Conservation (phyloP, 2,797 vertebrate species). For the Danio jaintianensis region DNA sequence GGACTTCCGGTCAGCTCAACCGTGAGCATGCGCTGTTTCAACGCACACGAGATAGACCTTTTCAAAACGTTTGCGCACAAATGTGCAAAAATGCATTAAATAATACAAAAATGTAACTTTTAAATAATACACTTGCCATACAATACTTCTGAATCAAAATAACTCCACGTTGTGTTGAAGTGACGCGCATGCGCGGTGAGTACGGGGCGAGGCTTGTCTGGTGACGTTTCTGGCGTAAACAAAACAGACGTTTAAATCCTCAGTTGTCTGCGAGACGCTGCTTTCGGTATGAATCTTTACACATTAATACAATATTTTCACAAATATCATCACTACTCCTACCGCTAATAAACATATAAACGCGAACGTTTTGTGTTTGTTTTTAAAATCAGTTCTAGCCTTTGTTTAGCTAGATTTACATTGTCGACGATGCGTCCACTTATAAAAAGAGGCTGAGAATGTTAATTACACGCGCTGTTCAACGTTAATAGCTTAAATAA, state of each 20-base stretch:
- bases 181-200: conserved; percentile 66
- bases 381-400: not conserved
- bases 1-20: conserved; percentile 28
- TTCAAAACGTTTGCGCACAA: not conserved
- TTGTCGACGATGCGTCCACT: not conserved
- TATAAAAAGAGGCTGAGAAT: too few relatives aligned
- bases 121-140: not conserved
- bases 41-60: not conserved
- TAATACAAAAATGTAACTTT: too few relatives aligned
- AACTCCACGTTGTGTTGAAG: not conserved
- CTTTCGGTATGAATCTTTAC: not conserved
- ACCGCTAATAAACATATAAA: not conserved
- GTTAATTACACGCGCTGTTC: too few relatives aligned
- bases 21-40: conserved; percentile 1
- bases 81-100: not conserved
- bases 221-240: conserved; percentile 61
- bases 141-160: not conserved
- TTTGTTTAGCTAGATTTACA: not conserved
- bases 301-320: not conserved
- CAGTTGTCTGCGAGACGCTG: conserved; percentile 59
- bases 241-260: conserved; percentile 74
- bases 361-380: not conserved
- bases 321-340: not conserved
- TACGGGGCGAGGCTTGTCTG: conserved; percentile 25
- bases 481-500: too few relatives aligned